These are phyloP conservation scores for Craseonycteris thonglongyai DNA, from an alignment of 2,113 vertebrate species.

Conservation along the genomic window DNA sequence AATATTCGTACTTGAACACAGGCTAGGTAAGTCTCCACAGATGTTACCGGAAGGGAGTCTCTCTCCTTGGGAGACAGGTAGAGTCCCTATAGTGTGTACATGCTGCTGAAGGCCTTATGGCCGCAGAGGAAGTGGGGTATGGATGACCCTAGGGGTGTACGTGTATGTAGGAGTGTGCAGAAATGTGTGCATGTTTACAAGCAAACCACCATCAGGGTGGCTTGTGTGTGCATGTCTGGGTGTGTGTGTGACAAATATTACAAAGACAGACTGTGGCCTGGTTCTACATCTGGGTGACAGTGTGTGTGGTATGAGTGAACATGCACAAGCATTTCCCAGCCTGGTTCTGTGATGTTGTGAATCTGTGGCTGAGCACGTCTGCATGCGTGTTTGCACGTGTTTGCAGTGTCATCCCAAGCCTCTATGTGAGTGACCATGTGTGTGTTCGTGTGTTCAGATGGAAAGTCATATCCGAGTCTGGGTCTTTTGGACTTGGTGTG, in stretches of 20 bases:
- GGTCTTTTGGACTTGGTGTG: neutral
- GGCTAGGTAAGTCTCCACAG: neutral
- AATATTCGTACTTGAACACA: neutral
- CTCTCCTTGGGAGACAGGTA: neutral
- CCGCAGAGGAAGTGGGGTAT: neutral
- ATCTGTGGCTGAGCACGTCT: neutral
- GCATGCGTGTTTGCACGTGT: neutral
- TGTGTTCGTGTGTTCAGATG: neutral
- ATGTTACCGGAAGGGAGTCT: neutral
- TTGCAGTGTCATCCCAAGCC: neutral
- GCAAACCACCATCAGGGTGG: neutral
- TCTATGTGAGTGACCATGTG: neutral
- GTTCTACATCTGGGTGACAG: neutral
- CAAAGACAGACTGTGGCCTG: neutral
- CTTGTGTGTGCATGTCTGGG: neutral
- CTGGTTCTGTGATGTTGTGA: neutral
- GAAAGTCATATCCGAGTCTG: neutral
- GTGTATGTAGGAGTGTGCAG: rapidly evolving
- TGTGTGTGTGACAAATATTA: neutral
- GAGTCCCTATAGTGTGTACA: neutral
- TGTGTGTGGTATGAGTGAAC: neutral
- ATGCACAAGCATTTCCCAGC: neutral
- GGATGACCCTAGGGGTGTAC: neutral
- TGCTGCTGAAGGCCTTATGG: neutral
- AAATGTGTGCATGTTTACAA: neutral